Conservation (phyloP, 2,113 vertebrate genomes). For the Anguilla rostrata region DNA sequence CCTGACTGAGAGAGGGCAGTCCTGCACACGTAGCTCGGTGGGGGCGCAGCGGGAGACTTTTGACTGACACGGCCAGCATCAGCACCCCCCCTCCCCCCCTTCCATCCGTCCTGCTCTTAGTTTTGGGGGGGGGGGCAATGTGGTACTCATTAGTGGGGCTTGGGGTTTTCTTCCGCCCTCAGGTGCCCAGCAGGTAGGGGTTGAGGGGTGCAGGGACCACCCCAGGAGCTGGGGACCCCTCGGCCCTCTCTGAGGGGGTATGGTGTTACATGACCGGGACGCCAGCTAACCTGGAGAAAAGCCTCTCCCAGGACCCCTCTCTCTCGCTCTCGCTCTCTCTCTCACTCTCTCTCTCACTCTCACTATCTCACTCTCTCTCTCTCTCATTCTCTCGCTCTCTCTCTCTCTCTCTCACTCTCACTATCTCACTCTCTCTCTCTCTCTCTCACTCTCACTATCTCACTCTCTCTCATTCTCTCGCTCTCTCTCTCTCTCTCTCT, state of each 20-base stretch:
- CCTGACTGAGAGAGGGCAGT: not conserved
- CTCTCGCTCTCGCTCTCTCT: not conserved
- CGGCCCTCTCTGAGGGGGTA: not conserved
- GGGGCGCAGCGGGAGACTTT: not conserved
- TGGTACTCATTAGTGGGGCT: not conserved
- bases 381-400: not conserved
- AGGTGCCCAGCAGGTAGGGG: not conserved
- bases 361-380: no score
- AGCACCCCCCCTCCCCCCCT: conserved; percentile 7
- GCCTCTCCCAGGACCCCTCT: not conserved
- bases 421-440: not conserved
- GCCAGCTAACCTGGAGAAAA: not conserved
- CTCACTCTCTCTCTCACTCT: no score
- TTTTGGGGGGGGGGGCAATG: not conserved
- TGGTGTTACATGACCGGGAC: not conserved
- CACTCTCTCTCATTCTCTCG: not conserved
- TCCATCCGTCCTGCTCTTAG: conserved; percentile 8
- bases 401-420: no score
- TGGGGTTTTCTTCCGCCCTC: not conserved
- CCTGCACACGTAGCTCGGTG: not conserved
- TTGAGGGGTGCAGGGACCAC: not conserved
- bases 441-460: no score
- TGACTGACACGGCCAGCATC: conserved; percentile 25
- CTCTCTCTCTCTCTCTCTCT: no score
- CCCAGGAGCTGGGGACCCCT: not conserved